Evolutionary conservation across 2,113 vertebrate species (phyloP).

Genomic region (Myrmophylax atrothorax): DNA sequence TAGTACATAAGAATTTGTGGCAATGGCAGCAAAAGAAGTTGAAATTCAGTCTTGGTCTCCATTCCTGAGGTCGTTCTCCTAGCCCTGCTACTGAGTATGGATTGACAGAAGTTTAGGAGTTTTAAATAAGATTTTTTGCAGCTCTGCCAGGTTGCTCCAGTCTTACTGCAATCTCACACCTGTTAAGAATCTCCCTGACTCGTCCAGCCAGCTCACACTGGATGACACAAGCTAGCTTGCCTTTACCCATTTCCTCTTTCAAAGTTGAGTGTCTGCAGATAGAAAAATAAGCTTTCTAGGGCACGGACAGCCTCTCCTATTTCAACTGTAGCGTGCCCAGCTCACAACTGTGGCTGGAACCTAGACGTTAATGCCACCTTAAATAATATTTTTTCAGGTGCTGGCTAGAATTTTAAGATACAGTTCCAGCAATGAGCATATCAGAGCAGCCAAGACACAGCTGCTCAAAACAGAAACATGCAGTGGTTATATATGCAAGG

Average conservation of each 20-base stretch:
- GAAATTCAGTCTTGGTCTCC: not conserved
- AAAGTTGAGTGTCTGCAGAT: not conserved
- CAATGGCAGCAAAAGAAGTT: not conserved
- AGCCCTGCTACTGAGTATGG: not conserved
- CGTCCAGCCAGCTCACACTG: not conserved
- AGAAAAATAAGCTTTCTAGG: not conserved
- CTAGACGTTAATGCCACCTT: not conserved
- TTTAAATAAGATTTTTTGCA: not conserved
- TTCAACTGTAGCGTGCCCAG: not conserved
- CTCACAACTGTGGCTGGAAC: not conserved
- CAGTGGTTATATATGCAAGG: not conserved
- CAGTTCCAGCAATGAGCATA: not conserved
- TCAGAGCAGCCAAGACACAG: not conserved
- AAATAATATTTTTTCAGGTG: constrained; percentile 46
- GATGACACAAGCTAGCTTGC: not conserved
- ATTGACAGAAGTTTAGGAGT: not conserved
- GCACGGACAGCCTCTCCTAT: not conserved
- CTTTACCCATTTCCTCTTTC: not conserved
- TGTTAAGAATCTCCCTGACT: not conserved
- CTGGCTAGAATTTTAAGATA: constrained; percentile 8
- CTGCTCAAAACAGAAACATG: not conserved
- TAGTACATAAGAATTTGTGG: not conserved
- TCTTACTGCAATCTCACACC: not conserved
- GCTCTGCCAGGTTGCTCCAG: not conserved
- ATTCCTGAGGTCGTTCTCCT: not conserved